phyloP scores from a whole-genome alignment of 2,797 vertebrate genomes.

The Chloroceryle inda region DNA sequence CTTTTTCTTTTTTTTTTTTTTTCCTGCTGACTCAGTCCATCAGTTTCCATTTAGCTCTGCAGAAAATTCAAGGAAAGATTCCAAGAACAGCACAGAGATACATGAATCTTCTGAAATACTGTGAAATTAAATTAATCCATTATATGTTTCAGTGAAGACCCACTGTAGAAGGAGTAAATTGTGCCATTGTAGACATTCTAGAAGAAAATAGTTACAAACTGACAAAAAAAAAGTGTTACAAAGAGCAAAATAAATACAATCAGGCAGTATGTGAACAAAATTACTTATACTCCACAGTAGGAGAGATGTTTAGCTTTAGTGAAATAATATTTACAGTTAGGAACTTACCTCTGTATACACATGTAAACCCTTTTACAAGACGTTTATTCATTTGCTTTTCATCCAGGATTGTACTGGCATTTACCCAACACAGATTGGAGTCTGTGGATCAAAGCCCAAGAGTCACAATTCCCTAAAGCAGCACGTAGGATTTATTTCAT shows the following conservation, averaged over 20 bases:
- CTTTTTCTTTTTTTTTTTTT: neutral
- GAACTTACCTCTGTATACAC: constrained; percentile 3
- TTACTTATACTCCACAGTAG: neutral
- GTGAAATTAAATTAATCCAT: neutral
- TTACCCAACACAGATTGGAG: neutral
- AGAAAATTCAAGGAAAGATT: constrained; percentile 21
- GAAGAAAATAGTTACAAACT: neutral
- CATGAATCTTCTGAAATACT: neutral
- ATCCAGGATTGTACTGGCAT: neutral
- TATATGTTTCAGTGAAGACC: neutral
- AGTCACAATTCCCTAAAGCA: neutral
- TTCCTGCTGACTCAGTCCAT: constrained; percentile 5
- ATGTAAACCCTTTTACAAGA: constrained; percentile 31
- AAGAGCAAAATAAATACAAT: neutral
- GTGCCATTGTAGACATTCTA: neutral
- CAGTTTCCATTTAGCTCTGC: constrained; percentile 12
- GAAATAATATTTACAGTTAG: constrained; percentile 39
- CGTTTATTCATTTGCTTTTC: constrained; percentile 15
- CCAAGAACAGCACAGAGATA: neutral
- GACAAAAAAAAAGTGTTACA: neutral
- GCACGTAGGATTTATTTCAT: neutral
- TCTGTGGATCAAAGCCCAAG: neutral
- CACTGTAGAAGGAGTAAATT: neutral
- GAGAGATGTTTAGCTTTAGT: constrained; percentile 19
- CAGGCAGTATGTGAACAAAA: neutral